Evolutionary conservation across 35 echinoderm and acorn worm genomes (phyloP).

Genomic region (Amphiura filiformis): DNA sequence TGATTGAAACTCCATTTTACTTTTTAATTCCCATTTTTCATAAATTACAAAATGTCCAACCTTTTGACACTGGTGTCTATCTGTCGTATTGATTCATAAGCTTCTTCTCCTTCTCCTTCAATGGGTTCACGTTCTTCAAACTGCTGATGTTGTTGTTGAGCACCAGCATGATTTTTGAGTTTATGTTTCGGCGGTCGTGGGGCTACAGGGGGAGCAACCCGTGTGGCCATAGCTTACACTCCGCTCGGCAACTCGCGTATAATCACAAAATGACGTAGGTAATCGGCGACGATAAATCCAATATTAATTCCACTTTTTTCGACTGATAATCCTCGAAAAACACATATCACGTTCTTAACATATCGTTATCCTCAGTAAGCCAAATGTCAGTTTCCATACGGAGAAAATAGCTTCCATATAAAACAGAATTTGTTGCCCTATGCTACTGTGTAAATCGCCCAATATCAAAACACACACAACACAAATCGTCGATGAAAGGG

Average conservation of each 20-base stretch:
- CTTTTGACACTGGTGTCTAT: conserved; percentile 7
- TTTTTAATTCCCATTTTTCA: too few species aligned
- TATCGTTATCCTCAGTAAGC: not conserved
- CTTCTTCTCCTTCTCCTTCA: not conserved
- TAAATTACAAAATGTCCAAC: not conserved
- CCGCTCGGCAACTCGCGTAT: not conserved
- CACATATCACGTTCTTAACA: not conserved
- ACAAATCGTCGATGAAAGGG: not conserved
- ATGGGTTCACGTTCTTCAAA: not conserved
- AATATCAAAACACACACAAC: not conserved
- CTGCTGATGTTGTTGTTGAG: not conserved
- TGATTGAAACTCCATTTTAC: too few species aligned
- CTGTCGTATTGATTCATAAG: not conserved
- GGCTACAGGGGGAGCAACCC: not conserved
- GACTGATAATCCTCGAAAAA: not conserved
- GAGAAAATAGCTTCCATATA: not conserved
- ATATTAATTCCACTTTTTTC: not conserved
- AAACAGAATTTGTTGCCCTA: not conserved
- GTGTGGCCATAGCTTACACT: not conserved
- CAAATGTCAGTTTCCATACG: not conserved
- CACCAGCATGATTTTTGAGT: too few species aligned
- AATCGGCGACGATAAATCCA: not conserved
- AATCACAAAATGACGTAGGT: not conserved
- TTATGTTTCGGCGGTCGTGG: not conserved
- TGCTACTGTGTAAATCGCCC: not conserved